phyloP scores from a whole-genome alignment of 2,797 vertebrate species.

The Chaenodraco wilsoni region DNA sequence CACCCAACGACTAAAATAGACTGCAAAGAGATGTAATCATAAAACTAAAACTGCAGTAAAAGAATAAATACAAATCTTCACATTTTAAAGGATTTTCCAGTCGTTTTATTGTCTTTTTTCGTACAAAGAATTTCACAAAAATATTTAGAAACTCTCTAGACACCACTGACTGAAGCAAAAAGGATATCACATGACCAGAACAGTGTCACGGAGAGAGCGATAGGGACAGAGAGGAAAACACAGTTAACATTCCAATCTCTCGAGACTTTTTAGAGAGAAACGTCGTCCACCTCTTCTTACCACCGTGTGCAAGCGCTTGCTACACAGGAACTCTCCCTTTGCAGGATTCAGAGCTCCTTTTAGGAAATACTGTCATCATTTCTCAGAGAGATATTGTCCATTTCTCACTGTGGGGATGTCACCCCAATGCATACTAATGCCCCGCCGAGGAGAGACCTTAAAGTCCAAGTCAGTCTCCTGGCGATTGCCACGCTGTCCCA shows the following conservation, averaged over 20 bases:
- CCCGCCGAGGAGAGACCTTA: constrained; percentile 12
- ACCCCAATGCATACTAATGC: constrained; percentile 29
- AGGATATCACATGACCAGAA: constrained; percentile 76
- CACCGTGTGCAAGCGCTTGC: constrained; percentile 1
- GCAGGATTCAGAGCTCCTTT: constrained; percentile 9
- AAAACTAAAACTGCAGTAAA: constrained; percentile 12
- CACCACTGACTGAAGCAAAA: constrained; percentile 72
- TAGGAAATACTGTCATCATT: constrained; percentile 6
- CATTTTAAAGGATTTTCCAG: constrained; percentile 55
- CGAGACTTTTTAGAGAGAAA: constrained; percentile 23
- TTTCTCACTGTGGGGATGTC: not conserved
- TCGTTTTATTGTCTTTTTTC: constrained; percentile 72
- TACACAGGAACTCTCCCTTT: not conserved
- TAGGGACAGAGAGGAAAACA: constrained; percentile 33
- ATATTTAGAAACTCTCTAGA: constrained; percentile 75
- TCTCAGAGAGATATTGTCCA: constrained; percentile 6
- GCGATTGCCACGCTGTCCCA: constrained; percentile 8
- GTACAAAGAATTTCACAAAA: constrained; percentile 86
- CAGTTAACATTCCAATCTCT: constrained; percentile 37
- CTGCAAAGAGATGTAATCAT: constrained; percentile 44
- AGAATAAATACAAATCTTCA: not conserved
- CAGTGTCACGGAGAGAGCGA: constrained; percentile 58
- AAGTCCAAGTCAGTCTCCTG: constrained; percentile 24
- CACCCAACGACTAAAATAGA: constrained; percentile 27
- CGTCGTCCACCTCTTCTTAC: constrained; percentile 1